Evolutionary conservation across 2,113 vertebrate species (phyloP), one percentile per base, ranked within the genome.

Genomic region (Crotalus helleri): DNA sequence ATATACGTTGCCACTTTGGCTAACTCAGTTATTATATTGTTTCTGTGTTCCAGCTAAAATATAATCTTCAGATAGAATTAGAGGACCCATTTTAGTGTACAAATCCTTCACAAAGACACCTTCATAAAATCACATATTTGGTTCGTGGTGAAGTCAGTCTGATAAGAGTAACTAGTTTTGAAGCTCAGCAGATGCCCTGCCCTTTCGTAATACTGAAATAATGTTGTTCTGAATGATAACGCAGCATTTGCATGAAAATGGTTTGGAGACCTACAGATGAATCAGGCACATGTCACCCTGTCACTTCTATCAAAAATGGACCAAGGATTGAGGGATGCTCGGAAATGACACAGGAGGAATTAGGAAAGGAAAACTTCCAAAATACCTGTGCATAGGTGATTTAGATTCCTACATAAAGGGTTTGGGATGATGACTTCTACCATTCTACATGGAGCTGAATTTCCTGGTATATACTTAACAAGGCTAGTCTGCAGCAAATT

Each of bases 31-130:
- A 81, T 29, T 8, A 21, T 46, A 61, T 74, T 49, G 49, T 93
- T 92, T 0, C 0, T 0, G 19, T 81, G 24, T 57, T 94, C 17
- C 29, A 53, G 0, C 0, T 51, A 10, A 0, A 54, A 89, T 54
- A 29, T 23, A 87, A 46, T 2, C 1, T 29, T 0, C 21, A 33
- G 15, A 3, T 85, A 55, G 24, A 85, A 26, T 26, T 64, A 90
- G 46, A 46, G 1, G 12, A 9, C 0, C 5, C 3, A 5, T 69
- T 53, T 29, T 33, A 90, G 8, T 23, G 26, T 74, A n/a, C 1
- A 15, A 6, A 44, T 24, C 39, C 55, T 59, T 89, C 87, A 39
- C n/a, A 44, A 57, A 58, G 9, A 24, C 4, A 24, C 33, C 44
- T 58, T 13, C 44, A 11, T 89, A 44, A 46, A 89, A 58, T 26